Base-by-base conservation (phyloP, 2,113 vertebrate genomes). In the Neolamprologus fasciatus region DNA sequence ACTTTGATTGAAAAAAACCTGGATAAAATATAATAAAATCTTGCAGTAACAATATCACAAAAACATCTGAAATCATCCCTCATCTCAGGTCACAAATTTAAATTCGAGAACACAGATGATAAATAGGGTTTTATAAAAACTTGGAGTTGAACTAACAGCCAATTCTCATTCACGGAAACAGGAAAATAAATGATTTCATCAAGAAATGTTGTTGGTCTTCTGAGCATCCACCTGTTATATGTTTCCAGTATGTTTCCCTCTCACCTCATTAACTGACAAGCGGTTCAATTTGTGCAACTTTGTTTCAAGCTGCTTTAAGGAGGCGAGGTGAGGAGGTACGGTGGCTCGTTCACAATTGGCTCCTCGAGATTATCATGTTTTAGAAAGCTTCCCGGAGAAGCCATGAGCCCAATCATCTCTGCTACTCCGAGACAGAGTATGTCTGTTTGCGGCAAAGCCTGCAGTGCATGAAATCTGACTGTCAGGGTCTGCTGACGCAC, bases 381-480 rank as follows among this genome's bases (percentile, higher is more conserved):
- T 80, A 82, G 81, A 90, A 86, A 85, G 88, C 85, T 71, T 92
- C 83, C 86, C 76, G 42, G 42, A 85, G 81, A 85, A 90, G 82
- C 88, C 40, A 9, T 33, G 47, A 86, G 85, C 42, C 84, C 91
- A 95, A 93, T 94, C 88, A 90, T 92, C 83, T 90, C 81, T 23
- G 53, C 87, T 47, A 40, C 81, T 89, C 84, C 11, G 33, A 94
- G 91, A 86, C 47, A 81, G 82, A 87, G 78, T 88, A 79, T 85
- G 88, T 92, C 89, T 93, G 93, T 89, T 93, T 89, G 90, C 78
- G 85, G 87, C 90, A 79, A 68, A 66, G 82, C 89, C 88, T 83
- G 81, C 86, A 91, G 92, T 93, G 94, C 94, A 94, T 95, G 93
- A 95, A 96, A 95, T 94, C 93, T 95, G 91, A 87, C 90, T 92